A percentile compares a stretch with the other conserved stretches of the same genome.
Evolutionary conservation across 2,113 vertebrate species (phyloP).

Genomic region (Gallinago jamesoni): DNA sequence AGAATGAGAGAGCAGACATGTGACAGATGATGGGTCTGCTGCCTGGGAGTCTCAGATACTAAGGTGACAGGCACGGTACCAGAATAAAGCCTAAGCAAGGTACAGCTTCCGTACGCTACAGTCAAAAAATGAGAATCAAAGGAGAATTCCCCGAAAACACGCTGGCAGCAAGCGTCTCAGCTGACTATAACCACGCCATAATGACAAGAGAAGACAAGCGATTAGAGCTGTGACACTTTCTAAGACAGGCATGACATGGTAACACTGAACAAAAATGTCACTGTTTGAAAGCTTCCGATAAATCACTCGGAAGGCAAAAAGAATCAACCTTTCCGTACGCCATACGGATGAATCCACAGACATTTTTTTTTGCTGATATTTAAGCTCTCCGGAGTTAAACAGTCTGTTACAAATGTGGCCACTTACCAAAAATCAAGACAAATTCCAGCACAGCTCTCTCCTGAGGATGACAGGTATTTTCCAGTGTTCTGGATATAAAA

Average conservation of each 20-base stretch:
- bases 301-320: slow-evolving; percentile 8
- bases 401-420: not conserved
- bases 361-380: not conserved
- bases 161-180: not conserved
- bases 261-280: slow-evolving; percentile 17
- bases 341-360: not conserved
- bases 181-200: not conserved
- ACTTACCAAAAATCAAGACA: not conserved
- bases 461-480: not conserved
- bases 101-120: not conserved
- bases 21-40: not conserved
- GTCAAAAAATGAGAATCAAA: not conserved
- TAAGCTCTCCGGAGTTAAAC: not conserved
- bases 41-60: not conserved
- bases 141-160: not conserved
- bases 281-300: slow-evolving; percentile 8
- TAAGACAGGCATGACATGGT: not conserved
- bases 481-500: not conserved
- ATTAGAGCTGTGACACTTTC: slow-evolving; percentile 16
- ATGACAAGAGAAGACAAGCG: slow-evolving; percentile 19
- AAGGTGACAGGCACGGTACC: not conserved
- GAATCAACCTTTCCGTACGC: not conserved
- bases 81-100: not conserved
- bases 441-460: not conserved
- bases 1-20: not conserved